Base-by-base conservation (phyloP, 1,140 invertebrate genomes). In the Pseudomyrmex gracilis region DNA sequence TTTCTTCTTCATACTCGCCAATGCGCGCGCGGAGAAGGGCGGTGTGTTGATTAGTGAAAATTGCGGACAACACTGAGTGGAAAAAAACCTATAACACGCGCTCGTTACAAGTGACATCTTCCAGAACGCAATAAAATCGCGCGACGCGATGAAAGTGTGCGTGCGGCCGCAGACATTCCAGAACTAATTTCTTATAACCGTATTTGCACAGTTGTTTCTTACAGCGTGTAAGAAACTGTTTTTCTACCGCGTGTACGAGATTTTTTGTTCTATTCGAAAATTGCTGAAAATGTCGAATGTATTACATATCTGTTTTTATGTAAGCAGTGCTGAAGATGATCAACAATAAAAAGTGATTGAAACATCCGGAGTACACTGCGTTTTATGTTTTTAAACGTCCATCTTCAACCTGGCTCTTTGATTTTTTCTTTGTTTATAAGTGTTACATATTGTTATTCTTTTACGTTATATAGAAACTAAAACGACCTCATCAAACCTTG, bases 161-260 rank as follows among this genome's bases (percentile, higher is more conserved):
- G 34, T 7, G 34, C 34, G 34, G 34, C 10, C 17, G 45, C 76
- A 84, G 53, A 77, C 67, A 53, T 20, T 58, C 53, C 24, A 78
- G 70, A 76, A 82, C 76, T 70, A 66, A 87, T 61, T 47, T 24
- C 34, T 34, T 34, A 22, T 73, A 66, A 73, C n/a, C 43, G 17
- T 88, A 73, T 88, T 87, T 87, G 83, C 20, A 78, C 87, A 89
- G 61, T 83, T 87, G 88, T 71, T 82, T 63, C 83, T 57, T 20
- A 74, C 60, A 47, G 24, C 22, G 4, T 22, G 34, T 5, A 34
- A 34, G n/a, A 45, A 34, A 43, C 8, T 7, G 24, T 51, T 76
- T 17, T 45, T 73, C 10, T 24, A 45, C 34, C 10, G 43, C 49
- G 24, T 57, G 10, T 43, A 64, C 9, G 34, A 24, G 47, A 57